Conservation (phyloP, 2,113 vertebrate genomes). For the Thymallus thymallus region DNA sequence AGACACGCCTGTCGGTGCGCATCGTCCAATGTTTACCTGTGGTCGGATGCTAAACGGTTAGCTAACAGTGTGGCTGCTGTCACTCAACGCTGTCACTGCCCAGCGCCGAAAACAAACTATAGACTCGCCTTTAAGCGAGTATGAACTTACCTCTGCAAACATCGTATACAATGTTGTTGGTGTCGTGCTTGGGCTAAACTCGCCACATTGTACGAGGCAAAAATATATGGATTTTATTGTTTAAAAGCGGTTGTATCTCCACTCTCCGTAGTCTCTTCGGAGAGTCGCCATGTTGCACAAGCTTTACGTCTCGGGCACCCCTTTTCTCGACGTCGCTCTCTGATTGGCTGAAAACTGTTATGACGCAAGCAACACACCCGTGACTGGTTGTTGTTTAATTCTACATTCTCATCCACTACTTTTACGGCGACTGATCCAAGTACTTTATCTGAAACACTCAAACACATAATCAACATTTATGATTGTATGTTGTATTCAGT, state of each 20-base stretch:
- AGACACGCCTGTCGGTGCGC: slow-evolving; percentile 21
- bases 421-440: slow-evolving; percentile 17
- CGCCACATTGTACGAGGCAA: slow-evolving; percentile 67
- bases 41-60: slow-evolving; percentile 45
- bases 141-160: slow-evolving; percentile 76
- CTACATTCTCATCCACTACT: background rate
- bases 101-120: slow-evolving; percentile 48
- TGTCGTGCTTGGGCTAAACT: slow-evolving; percentile 62
- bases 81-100: slow-evolving; percentile 18
- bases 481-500: background rate
- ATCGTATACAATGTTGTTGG: slow-evolving; percentile 70
- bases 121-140: background rate
- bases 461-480: background rate
- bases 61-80: slow-evolving; percentile 28
- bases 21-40: slow-evolving; percentile 67
- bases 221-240: slow-evolving; percentile 39
- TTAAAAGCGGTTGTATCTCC: slow-evolving; percentile 68
- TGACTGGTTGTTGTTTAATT: slow-evolving; percentile 36
- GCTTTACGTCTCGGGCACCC: slow-evolving; percentile 62
- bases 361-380: slow-evolving; percentile 56
- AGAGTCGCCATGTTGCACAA: slow-evolving; percentile 75
- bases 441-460: background rate
- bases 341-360: slow-evolving; percentile 58
- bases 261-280: slow-evolving; percentile 68
- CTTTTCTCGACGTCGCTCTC: slow-evolving; percentile 32